phyloP scores from a whole-genome alignment of 2,797 vertebrate species.

The Lepilemur septentrionalis region DNA sequence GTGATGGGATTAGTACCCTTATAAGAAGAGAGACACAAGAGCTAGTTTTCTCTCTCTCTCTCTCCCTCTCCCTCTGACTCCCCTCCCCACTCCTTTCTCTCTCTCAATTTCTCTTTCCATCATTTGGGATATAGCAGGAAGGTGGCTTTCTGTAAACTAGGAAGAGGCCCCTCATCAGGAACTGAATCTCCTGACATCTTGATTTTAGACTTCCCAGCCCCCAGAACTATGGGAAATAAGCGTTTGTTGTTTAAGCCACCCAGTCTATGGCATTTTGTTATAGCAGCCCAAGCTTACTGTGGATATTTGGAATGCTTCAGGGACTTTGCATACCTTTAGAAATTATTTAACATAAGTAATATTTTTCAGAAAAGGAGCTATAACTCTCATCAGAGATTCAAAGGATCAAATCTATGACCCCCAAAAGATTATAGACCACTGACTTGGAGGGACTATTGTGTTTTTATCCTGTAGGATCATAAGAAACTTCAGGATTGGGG shows the following conservation, averaged over 20 bases:
- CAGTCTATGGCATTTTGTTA: background rate
- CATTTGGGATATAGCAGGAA: background rate
- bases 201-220: background rate
- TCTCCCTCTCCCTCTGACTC: background rate
- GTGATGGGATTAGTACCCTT: background rate
- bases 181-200: background rate
- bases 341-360: background rate
- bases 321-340: background rate
- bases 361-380: constrained; percentile 11
- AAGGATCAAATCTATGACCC: background rate
- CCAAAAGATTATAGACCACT: background rate
- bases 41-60: background rate
- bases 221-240: background rate
- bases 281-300: background rate
- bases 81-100: too few species aligned
- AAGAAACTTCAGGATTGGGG: background rate
- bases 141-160: background rate
- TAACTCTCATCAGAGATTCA: constrained; percentile 38
- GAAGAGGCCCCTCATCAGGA: background rate
- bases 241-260: background rate
- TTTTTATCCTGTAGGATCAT: background rate
- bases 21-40: background rate
- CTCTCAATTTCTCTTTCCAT: background rate
- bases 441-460: background rate
- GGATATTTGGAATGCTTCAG: background rate